Percentiles rank a stretch among this genome's conserved stretches.
phyloP scores from a whole-genome alignment of 2,797 vertebrate genomes.

The Lemur catta region DNA sequence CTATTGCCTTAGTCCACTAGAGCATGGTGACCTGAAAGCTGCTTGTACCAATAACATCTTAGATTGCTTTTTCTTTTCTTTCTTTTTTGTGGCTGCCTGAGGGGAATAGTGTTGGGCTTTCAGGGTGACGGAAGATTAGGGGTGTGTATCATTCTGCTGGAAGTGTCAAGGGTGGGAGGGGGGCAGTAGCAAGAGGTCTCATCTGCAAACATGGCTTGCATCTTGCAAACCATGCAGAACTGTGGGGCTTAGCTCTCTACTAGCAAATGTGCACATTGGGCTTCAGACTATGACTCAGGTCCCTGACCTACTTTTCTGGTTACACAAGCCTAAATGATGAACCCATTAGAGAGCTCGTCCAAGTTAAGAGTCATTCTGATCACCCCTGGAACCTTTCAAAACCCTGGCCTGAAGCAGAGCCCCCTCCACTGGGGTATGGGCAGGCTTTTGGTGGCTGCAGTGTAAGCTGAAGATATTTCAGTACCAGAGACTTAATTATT shows the following conservation, averaged over 20 bases:
- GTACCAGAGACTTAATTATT: background rate
- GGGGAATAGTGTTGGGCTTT: background rate
- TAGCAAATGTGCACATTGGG: background rate
- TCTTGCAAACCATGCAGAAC: background rate
- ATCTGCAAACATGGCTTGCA: background rate
- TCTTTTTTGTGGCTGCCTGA: background rate
- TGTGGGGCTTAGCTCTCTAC: background rate
- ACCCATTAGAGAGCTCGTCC: constrained; percentile 56
- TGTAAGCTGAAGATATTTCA: background rate
- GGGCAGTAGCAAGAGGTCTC: background rate
- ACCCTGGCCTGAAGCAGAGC: background rate
- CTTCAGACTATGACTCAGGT: constrained; percentile 51
- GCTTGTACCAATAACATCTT: background rate
- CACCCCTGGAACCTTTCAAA: background rate
- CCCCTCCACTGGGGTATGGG: no score
- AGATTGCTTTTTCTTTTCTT: background rate
- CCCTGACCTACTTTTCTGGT: constrained; percentile 78
- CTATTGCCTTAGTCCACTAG: background rate
- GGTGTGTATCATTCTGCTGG: background rate
- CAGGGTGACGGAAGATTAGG: background rate
- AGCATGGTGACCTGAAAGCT: background rate
- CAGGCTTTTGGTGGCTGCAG: background rate
- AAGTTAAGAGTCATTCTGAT: background rate
- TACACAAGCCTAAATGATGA: constrained; percentile 61
- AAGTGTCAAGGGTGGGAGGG: background rate